phyloP scores from a whole-genome alignment of 2,113 vertebrate genomes.

The Semnornis frantzii region DNA sequence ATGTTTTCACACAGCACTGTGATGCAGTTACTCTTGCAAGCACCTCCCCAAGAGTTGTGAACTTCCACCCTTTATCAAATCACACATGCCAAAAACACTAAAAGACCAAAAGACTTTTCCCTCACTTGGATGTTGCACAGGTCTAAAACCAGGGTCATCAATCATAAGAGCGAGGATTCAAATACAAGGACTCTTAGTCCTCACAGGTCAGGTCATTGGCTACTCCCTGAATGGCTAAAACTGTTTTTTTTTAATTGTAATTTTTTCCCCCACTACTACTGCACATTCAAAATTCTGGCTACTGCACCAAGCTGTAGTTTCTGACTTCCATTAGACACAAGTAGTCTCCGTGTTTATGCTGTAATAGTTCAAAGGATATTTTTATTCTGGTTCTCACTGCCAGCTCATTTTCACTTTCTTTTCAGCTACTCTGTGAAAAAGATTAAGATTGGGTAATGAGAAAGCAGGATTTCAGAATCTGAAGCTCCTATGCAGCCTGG shows the following conservation, averaged over 20 bases:
- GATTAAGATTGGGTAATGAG: not conserved
- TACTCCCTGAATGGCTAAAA: not conserved
- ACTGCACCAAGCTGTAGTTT: not conserved
- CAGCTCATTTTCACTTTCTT: not conserved
- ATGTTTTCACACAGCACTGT: too few species aligned
- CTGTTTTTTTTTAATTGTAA: not conserved
- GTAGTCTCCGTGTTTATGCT: not conserved
- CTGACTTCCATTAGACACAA: not conserved
- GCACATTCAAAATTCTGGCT: not conserved
- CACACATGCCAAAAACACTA: too few species aligned
- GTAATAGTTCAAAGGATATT: not conserved
- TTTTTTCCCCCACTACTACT: not conserved
- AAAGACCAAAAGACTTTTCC: too few species aligned
- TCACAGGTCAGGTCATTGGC: not conserved
- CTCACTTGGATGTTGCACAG: too few species aligned
- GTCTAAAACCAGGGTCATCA: not conserved
- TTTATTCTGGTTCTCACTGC: not conserved
- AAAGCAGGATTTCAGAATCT: not conserved
- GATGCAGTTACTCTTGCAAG: too few species aligned
- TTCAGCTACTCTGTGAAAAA: not conserved
- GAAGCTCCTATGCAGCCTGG: not conserved
- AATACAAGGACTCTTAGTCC: not conserved
- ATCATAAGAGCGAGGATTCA: not conserved
- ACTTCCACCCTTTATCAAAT: too few species aligned
- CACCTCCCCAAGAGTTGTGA: too few species aligned